phyloP scores from a whole-genome alignment of 2,113 vertebrate genomes.

The Prolemur simus region DNA sequence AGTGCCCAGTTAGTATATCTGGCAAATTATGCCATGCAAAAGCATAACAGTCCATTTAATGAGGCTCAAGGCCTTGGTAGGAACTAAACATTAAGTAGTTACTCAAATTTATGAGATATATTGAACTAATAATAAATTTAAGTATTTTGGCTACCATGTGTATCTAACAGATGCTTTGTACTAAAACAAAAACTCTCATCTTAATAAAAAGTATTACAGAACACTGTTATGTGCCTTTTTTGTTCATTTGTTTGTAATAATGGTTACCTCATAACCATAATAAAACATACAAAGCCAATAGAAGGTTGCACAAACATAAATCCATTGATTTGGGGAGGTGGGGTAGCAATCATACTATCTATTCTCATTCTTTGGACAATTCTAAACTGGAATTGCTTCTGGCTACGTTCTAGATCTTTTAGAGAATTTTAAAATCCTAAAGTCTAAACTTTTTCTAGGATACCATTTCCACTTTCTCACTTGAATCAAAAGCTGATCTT shows the following conservation, averaged over 20 bases:
- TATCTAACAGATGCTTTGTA: background rate
- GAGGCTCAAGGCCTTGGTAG: background rate
- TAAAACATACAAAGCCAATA: background rate
- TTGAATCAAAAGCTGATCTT: background rate
- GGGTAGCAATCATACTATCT: background rate
- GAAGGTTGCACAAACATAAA: background rate
- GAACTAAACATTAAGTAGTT: background rate
- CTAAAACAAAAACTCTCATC: background rate
- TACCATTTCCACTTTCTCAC: background rate
- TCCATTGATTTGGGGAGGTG: accelerated
- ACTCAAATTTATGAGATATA: background rate
- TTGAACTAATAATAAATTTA: background rate
- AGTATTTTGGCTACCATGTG: background rate
- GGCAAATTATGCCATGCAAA: background rate
- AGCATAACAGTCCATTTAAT: background rate
- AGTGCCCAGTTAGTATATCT: background rate
- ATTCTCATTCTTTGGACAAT: background rate
- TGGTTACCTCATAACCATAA: background rate
- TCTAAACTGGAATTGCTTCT: background rate
- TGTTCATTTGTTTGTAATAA: background rate
- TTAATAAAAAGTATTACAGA: background rate
- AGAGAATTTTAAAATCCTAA: background rate
- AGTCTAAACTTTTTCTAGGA: background rate
- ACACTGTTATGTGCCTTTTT: background rate
- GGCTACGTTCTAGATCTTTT: background rate